Conservation (phyloP, 2,888 invertebrate species). For the Aquatica leii region DNA sequence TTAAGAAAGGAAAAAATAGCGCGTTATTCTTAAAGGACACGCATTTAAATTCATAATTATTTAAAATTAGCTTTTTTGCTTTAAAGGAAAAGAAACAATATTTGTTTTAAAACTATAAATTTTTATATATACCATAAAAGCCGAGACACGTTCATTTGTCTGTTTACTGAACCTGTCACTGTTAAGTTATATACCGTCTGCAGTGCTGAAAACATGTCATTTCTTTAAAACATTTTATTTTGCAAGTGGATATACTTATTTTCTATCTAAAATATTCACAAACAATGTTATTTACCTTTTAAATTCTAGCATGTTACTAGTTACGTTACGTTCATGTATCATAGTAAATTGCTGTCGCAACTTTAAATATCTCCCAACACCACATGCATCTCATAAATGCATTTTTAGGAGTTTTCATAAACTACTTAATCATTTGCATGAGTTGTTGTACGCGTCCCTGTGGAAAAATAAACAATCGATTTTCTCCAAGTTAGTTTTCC, state of each 20-base stretch:
- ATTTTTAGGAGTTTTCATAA: conserved; percentile 29
- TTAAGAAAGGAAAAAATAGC: conserved; percentile 51
- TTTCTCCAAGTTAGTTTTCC: conserved; percentile 38
- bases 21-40: conserved; percentile 50
- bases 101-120: conserved; percentile 8
- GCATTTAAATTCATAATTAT: conserved; percentile 53
- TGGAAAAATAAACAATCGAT: conserved; percentile 44
- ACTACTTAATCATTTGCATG: conserved; percentile 32
- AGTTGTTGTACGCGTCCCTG: conserved; percentile 30
- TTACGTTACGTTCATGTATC: conserved; percentile 26
- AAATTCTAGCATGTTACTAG: conserved; percentile 18
- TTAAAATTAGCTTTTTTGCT: background rate
- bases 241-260: conserved; percentile 14
- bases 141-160: conserved; percentile 16
- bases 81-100: conserved; percentile 3
- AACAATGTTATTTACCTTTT: conserved; percentile 24
- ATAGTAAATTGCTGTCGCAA: conserved; percentile 22
- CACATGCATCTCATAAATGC: conserved; percentile 29
- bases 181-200: conserved; percentile 4
- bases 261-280: conserved; percentile 21
- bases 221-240: conserved; percentile 11
- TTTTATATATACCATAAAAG: conserved; percentile 8
- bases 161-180: conserved; percentile 16
- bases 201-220: conserved; percentile 4
- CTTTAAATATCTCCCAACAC: conserved; percentile 23